A percentile compares a stretch with the other conserved stretches of the same genome.
phyloP scores from a whole-genome alignment of 2,888 invertebrate genomes.

The Zhengitettix transpicula region DNA sequence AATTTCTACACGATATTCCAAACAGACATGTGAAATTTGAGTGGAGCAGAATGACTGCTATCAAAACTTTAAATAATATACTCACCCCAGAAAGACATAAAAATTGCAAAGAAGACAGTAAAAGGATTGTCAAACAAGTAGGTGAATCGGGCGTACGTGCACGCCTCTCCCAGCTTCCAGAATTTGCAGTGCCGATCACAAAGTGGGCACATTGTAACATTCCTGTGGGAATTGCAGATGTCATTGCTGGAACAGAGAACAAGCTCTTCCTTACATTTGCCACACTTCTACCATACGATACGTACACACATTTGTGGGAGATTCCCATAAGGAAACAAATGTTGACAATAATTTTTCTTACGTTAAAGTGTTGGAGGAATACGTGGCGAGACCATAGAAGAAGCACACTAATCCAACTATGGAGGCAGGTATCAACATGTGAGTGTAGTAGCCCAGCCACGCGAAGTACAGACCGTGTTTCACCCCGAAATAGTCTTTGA shows the following conservation, averaged over 20 bases:
- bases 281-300: background rate
- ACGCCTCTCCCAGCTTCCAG: slow-evolving; percentile 54
- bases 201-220: slow-evolving; percentile 63
- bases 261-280: too few species aligned
- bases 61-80: background rate
- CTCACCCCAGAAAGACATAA: slow-evolving; percentile 67
- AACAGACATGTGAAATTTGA: too few species aligned
- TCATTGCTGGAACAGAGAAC: slow-evolving; percentile 27
- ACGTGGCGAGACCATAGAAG: slow-evolving; percentile 36
- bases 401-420: slow-evolving; percentile 50
- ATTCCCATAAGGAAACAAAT: background rate
- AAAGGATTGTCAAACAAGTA: slow-evolving; percentile 68
- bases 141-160: slow-evolving; percentile 53
- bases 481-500: slow-evolving; percentile 61
- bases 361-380: slow-evolving; percentile 29
- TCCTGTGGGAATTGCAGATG: slow-evolving; percentile 34
- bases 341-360: slow-evolving; percentile 10
- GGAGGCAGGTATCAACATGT: slow-evolving; percentile 61
- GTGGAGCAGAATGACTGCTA: too few species aligned
- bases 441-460: slow-evolving; percentile 74
- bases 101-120: slow-evolving; percentile 59
- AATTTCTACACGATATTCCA: too few species aligned
- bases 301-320: background rate
- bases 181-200: slow-evolving; percentile 61
- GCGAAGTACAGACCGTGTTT: slow-evolving; percentile 68